Evolutionary conservation across 2,113 vertebrate genomes (phyloP), one percentile per base, ranked within the genome.

Genomic region (Anas platyrhynchos): DNA sequence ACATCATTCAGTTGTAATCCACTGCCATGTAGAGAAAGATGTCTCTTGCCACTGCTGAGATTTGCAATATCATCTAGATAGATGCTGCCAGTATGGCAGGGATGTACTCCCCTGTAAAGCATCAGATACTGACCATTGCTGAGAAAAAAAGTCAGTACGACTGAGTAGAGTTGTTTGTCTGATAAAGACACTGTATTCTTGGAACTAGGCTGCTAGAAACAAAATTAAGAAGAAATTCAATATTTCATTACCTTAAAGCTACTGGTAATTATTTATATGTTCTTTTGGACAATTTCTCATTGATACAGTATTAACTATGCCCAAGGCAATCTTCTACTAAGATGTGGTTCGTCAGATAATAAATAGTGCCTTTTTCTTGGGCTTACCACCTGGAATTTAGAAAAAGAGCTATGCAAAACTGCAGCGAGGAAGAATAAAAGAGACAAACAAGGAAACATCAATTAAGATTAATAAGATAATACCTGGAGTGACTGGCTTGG

Each of bases 401-500:
- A 75, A 81, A 86, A 91, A 69, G 22, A 20, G 13, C 67, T 86
- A 12, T 2, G 10, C 16, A 79, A 89, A 91, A 23, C 46, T 91
- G 56, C 68, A 83, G 72, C 1, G 7, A 16, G 8, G 61, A 46
- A 80, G 89, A 96, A 78, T 38, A 68, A 12, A 6, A 59, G 78
- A 94, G 73, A 56, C 68, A 95, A 95, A 95, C 76, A 93, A 90
- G 90, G 90, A 96, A 95, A 96, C 0, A n/a, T 66, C 91, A 95
- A 78, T 94, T 86, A 93, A 95, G 89, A 95, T 96, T 56, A 72
- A 72, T 69, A 84, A 91, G 90, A 94, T 88, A 86, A 68, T 52
- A 44, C 3, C 7, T 58, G 56, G 61, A 65, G 52, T 17, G 82
- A 72, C 38, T 88, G 73, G 32, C 46, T 91, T 91, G 83, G 56